phyloP scores from a whole-genome alignment of 2,888 invertebrate genomes.

The Lapara coniferarum region DNA sequence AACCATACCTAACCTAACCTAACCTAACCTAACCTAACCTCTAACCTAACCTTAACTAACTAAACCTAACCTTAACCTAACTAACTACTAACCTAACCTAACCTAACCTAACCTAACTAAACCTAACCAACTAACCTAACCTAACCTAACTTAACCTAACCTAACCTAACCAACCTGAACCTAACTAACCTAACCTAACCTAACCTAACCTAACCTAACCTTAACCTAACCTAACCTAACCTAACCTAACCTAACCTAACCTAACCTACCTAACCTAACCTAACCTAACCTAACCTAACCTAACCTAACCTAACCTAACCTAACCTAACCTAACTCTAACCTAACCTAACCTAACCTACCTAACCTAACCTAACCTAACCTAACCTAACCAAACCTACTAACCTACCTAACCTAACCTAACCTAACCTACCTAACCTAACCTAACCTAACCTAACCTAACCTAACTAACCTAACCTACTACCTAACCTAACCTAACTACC shows the following conservation, averaged over 20 bases:
- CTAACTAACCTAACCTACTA: slow-evolving; percentile 39
- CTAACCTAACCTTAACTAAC: slow-evolving; percentile 35
- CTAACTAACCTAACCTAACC: slow-evolving; percentile 36
- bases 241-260: too few relatives aligned
- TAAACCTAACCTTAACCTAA: slow-evolving; percentile 35
- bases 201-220: too few relatives aligned
- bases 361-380: too few relatives aligned
- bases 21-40: slow-evolving; percentile 36
- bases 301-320: slow-evolving; percentile 39
- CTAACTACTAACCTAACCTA: slow-evolving; percentile 36
- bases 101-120: slow-evolving; percentile 36
- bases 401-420: too few relatives aligned
- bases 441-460: slow-evolving; percentile 38
- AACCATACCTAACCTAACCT: slow-evolving; percentile 36
- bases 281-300: slow-evolving; percentile 39
- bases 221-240: too few relatives aligned
- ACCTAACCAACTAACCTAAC: slow-evolving; percentile 35
- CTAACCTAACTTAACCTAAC: slow-evolving; percentile 37
- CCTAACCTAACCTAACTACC: slow-evolving; percentile 40
- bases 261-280: slow-evolving; percentile 37
- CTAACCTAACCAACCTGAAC: slow-evolving; percentile 37
- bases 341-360: too few relatives aligned
- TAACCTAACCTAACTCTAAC: slow-evolving; percentile 38
- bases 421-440: slow-evolving; percentile 39
- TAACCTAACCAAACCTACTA: too few relatives aligned